Conservation (phyloP, 2,888 invertebrate species). For the Oscheius sp. region DNA sequence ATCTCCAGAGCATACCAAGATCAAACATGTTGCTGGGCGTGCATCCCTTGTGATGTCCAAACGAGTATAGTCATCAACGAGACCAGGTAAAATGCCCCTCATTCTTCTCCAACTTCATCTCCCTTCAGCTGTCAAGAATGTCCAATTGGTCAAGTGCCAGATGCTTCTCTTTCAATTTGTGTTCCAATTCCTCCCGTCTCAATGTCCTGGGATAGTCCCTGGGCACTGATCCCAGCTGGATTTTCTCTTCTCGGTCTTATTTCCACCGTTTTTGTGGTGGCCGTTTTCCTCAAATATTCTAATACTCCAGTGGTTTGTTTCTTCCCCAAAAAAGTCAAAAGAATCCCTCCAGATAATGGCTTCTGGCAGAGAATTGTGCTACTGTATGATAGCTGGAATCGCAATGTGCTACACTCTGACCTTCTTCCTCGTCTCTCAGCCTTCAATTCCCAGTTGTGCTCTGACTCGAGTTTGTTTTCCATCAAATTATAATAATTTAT, state of each 20-base stretch:
- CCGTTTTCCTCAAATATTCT: conserved; percentile 77
- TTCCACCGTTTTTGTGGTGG: conserved; percentile 76
- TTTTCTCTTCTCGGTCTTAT: conserved; percentile 77
- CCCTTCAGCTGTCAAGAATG: conserved; percentile 76
- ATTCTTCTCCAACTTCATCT: background rate
- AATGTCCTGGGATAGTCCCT: conserved; percentile 75
- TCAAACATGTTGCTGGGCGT: conserved; percentile 78
- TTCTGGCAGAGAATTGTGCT: conserved; percentile 82
- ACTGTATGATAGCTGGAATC: conserved; percentile 79
- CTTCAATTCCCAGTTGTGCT: conserved; percentile 78
- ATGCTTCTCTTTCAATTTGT: conserved; percentile 76
- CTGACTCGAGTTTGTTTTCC: conserved; percentile 71
- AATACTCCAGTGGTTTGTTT: conserved; percentile 76
- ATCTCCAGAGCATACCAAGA: conserved; percentile 47
- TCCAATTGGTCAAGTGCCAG: conserved; percentile 78
- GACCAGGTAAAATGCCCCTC: conserved; percentile 70
- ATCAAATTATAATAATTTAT: background rate
- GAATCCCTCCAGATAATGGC: conserved; percentile 77
- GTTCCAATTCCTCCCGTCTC: conserved; percentile 75
- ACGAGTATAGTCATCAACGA: conserved; percentile 76
- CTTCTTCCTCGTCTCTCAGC: conserved; percentile 79
- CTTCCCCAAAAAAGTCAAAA: background rate
- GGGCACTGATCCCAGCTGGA: conserved; percentile 78
- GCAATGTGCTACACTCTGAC: conserved; percentile 80
- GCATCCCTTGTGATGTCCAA: conserved; percentile 78